phyloP scores from a whole-genome alignment of 2,888 invertebrate species.

The Lochmaea capreae region DNA sequence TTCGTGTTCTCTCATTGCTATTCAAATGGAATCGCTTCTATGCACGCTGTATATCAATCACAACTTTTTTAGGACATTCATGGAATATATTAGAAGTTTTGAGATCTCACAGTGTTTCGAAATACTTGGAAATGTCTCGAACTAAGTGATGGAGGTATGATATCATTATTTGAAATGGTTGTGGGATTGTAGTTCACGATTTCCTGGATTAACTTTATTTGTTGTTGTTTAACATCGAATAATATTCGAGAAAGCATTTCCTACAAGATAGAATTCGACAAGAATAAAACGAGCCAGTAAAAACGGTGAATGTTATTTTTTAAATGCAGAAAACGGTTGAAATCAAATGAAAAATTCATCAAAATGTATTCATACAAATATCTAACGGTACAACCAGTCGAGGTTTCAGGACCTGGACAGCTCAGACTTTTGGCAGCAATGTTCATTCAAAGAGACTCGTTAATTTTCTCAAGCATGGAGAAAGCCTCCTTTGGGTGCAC shows the following conservation, averaged over 20 bases:
- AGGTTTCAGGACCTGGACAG: no score
- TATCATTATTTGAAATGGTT: slow-evolving; percentile 28
- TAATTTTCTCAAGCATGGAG: no score
- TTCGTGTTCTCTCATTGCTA: slow-evolving; percentile 49
- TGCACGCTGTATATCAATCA: slow-evolving; percentile 54
- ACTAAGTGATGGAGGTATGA: slow-evolving; percentile 22
- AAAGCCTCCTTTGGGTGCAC: no score
- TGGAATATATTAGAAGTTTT: slow-evolving; percentile 56
- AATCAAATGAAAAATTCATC: no score
- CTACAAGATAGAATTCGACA: not conserved
- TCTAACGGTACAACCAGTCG: no score
- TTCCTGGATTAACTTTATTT: slow-evolving; percentile 11
- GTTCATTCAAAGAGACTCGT: no score
- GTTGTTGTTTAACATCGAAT: not conserved
- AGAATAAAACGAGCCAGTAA: not conserved
- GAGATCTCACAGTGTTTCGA: slow-evolving; percentile 48
- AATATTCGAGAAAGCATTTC: slow-evolving; percentile 1
- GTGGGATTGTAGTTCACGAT: slow-evolving; percentile 18
- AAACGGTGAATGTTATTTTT: no score
- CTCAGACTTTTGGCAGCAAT: no score
- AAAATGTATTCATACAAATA: no score
- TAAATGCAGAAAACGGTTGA: no score
- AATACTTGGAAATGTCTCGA: slow-evolving; percentile 44
- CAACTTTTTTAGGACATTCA: slow-evolving; percentile 53
- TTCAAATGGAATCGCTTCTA: slow-evolving; percentile 51